Evolutionary conservation across 2,888 invertebrate species (phyloP).

Genomic region (Rhogogaster chlorosoma): DNA sequence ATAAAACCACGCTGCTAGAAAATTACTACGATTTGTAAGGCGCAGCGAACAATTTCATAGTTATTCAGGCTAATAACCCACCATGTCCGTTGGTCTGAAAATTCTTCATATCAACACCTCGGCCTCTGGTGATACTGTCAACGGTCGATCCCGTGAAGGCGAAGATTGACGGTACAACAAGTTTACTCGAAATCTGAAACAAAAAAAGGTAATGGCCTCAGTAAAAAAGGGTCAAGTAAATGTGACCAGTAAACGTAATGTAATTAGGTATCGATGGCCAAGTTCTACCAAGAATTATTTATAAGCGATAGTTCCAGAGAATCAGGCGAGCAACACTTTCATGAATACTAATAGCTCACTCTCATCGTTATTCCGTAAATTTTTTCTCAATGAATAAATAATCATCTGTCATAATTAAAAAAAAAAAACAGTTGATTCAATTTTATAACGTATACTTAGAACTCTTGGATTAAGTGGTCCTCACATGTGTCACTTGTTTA

Average conservation of each 20-base stretch:
- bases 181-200: neutral
- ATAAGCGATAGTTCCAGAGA: neutral
- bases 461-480: neutral
- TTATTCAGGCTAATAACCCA: constrained; percentile 61
- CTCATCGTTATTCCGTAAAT: neutral
- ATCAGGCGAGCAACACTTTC: neutral
- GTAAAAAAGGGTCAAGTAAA: constrained; percentile 8
- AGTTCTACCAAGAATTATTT: neutral
- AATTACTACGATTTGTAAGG: constrained; percentile 28
- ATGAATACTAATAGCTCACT: neutral
- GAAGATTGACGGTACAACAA: neutral
- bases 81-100: constrained; percentile 71
- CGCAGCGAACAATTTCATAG: constrained; percentile 30
- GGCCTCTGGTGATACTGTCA: constrained; percentile 2
- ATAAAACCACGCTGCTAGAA: neutral
- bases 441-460: neutral
- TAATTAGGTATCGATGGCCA: neutral
- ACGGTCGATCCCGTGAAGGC: neutral
- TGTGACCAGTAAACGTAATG: neutral
- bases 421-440: neutral
- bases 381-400: neutral
- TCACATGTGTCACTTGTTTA: neutral
- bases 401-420: neutral
- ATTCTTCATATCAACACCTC: constrained; percentile 73
- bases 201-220: neutral